Evolutionary conservation across 2,888 invertebrate genomes (phyloP).

Genomic region (Plebejus argus): DNA sequence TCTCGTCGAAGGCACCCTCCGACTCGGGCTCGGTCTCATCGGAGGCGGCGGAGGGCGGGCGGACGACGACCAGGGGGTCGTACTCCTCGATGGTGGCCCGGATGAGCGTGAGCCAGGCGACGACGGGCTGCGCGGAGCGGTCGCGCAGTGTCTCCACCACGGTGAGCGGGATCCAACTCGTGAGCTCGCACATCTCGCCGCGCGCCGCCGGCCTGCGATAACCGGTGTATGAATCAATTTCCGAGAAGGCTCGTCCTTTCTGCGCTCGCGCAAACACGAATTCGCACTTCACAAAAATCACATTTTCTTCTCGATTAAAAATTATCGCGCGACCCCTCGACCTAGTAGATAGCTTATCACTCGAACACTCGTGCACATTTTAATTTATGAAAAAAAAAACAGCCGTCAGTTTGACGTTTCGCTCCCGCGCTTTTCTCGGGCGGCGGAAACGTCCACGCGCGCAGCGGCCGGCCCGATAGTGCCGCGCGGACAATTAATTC

Average conservation of each 20-base stretch:
- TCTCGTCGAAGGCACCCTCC: constrained; percentile 73
- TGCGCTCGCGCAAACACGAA: constrained; percentile 49
- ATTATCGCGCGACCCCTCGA: constrained; percentile 53
- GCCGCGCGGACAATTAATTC: constrained; percentile 63
- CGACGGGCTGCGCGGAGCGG: constrained; percentile 61
- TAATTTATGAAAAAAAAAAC: constrained; percentile 37
- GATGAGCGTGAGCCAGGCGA: constrained; percentile 70
- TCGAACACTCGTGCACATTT: constrained; percentile 34
- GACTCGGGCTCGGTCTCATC: constrained; percentile 52
- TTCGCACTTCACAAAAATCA: constrained; percentile 72
- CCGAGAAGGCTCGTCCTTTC: constrained; percentile 67
- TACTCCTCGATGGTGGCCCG: constrained; percentile 71
- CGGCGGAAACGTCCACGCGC: constrained; percentile 70
- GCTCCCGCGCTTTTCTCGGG: constrained; percentile 61
- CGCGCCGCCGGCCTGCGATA: constrained; percentile 60
- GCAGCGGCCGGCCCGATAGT: constrained; percentile 66
- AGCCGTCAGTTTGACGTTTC: constrained; percentile 44
- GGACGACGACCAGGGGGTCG: constrained; percentile 63
- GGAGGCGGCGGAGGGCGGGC: constrained; percentile 50
- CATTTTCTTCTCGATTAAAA: constrained; percentile 64
- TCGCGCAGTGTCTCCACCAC: constrained; percentile 71
- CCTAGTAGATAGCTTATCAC: constrained; percentile 53
- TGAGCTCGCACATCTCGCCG: constrained; percentile 66
- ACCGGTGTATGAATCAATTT: constrained; percentile 79
- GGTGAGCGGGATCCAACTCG: constrained; percentile 78